Evolutionary conservation across 2,113 vertebrate species (phyloP).

Genomic region (Strix aluco): DNA sequence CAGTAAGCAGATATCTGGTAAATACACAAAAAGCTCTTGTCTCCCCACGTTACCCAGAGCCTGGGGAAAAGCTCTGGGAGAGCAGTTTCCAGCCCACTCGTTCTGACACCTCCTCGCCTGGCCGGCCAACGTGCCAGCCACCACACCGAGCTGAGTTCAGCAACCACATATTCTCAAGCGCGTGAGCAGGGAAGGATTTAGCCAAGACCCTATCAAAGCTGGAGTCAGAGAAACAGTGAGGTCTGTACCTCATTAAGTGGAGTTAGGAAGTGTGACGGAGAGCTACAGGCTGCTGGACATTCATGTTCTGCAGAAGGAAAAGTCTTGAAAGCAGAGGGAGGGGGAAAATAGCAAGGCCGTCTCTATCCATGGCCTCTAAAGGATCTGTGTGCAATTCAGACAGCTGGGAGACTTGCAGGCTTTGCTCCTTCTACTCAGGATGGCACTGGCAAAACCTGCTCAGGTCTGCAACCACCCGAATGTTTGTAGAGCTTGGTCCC

Average conservation of each 20-base stretch:
- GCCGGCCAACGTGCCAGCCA: neutral
- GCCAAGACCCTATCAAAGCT: neutral
- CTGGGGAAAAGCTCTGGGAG: neutral
- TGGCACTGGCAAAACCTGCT: neutral
- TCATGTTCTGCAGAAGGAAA: neutral
- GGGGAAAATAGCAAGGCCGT: neutral
- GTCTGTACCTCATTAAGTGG: neutral
- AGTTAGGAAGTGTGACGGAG: neutral
- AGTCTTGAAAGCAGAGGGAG: neutral
- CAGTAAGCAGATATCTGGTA: neutral
- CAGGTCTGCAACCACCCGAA: too few relatives aligned
- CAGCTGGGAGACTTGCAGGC: neutral
- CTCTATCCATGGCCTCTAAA: fast-evolving
- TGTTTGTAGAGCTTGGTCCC: neutral
- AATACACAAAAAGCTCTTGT: neutral
- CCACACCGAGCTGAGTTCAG: neutral
- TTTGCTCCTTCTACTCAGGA: neutral
- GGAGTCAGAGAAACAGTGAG: neutral
- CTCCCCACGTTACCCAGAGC: neutral
- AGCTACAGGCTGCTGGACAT: neutral
- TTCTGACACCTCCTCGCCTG: neutral
- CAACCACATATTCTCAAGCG: neutral
- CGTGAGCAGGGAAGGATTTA: neutral
- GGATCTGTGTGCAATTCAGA: neutral
- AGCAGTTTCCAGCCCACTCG: neutral